Evolutionary conservation across 2,797 vertebrate species (phyloP).

Genomic region (Alauda arvensis): DNA sequence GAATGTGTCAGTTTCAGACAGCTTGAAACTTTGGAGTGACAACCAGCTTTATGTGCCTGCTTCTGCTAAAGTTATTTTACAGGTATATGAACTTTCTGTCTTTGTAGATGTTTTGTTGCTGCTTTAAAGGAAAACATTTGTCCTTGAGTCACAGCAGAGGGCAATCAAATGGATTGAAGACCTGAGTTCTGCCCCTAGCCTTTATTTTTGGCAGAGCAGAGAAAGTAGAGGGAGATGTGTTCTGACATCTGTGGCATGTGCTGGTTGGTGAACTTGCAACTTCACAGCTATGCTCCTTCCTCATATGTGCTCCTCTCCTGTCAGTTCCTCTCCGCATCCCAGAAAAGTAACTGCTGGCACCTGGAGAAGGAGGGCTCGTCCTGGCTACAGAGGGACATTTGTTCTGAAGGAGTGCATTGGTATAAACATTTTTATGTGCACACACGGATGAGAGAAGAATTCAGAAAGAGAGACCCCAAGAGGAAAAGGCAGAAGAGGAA

Average conservation of each 20-base stretch:
- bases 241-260: not conserved
- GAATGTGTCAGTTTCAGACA: not conserved
- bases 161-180: not conserved
- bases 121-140: conserved; percentile 4
- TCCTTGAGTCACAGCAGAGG: not conserved
- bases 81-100: not conserved
- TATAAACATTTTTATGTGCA: not conserved
- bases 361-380: not conserved
- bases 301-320: not conserved
- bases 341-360: not conserved
- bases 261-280: not conserved
- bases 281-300: not conserved
- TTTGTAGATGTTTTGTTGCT: not conserved
- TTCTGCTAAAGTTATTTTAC: not conserved
- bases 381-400: not conserved
- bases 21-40: not conserved
- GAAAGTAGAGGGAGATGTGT: not conserved
- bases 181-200: not conserved
- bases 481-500: not conserved
- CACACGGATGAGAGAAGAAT: not conserved
- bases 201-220: conserved; percentile 10
- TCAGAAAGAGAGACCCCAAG: not conserved
- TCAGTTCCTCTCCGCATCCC: not conserved
- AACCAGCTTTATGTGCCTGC: not conserved
- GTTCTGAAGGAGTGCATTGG: not conserved